A percentile compares a stretch with the other conserved stretches of the same genome.
These are phyloP conservation scores for Eumeta japonica DNA, from an alignment of 1,140 invertebrate species.

Conservation along the genomic window DNA sequence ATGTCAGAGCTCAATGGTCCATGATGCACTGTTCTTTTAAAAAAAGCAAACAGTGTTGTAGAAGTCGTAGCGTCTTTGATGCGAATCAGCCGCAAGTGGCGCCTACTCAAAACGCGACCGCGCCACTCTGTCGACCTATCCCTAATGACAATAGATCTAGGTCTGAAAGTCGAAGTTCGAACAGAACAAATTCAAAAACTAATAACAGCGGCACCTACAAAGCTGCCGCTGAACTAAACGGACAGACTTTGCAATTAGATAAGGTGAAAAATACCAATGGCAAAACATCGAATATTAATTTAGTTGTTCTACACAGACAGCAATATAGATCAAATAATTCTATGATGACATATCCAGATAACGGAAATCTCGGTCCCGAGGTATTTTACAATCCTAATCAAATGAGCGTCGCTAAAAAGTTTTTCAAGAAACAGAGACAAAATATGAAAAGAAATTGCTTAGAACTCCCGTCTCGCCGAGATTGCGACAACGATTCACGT, in stretches of 20 bases:
- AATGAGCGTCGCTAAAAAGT: slow-evolving; percentile 86
- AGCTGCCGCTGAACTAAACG: slow-evolving; percentile 54
- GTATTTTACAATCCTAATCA: slow-evolving; percentile 92
- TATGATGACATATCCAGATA: slow-evolving; percentile 68
- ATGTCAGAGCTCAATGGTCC: slow-evolving; percentile 75
- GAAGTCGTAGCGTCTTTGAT: slow-evolving; percentile 67
- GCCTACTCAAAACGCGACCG: slow-evolving; percentile 41
- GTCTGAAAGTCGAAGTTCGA: slow-evolving; percentile 64
- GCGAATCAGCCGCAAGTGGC: slow-evolving; percentile 60
- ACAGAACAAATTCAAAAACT: slow-evolving; percentile 56
- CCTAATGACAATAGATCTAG: slow-evolving; percentile 58
- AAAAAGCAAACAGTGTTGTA: slow-evolving; percentile 63
- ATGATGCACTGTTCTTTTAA: slow-evolving; percentile 63
- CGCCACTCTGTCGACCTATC: slow-evolving; percentile 32
- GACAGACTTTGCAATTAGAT: slow-evolving; percentile 47
- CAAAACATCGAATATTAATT: slow-evolving; percentile 60
- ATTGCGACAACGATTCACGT: slow-evolving; percentile 64
- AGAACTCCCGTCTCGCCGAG: slow-evolving; percentile 63
- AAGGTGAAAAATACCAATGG: slow-evolving; percentile 39
- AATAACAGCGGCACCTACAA: slow-evolving; percentile 59
- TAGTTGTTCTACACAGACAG: slow-evolving; percentile 67
- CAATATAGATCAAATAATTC: slow-evolving; percentile 70
- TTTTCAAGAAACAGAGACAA: slow-evolving; percentile 84
- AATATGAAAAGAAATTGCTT: slow-evolving; percentile 76
- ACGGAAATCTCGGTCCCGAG: slow-evolving; percentile 62